Evolutionary conservation across 2,888 invertebrate genomes (phyloP).

Genomic region (Adineta ricciae): DNA sequence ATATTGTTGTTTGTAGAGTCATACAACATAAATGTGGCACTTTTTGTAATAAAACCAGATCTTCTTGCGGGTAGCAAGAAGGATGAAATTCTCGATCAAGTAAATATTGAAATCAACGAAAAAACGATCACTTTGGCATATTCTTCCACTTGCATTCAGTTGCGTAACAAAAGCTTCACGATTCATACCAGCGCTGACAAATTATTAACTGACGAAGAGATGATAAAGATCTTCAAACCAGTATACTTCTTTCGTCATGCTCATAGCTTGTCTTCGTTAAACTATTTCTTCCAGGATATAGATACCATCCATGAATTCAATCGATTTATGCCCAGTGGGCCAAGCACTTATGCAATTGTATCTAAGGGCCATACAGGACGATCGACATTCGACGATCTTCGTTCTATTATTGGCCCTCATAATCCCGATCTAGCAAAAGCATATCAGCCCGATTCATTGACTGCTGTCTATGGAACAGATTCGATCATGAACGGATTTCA

Average conservation of each 20-base stretch:
- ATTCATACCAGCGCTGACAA: not conserved
- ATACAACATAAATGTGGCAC: not conserved
- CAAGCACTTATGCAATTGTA: slow-evolving; percentile 28
- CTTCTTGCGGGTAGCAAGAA: slow-evolving; percentile 46
- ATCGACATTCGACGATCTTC: not conserved
- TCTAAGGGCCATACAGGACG: not conserved
- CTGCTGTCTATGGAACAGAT: not conserved
- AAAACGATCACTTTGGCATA: no score
- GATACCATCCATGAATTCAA: slow-evolving; percentile 40
- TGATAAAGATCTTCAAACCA: not conserved
- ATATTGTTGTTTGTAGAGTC: not conserved
- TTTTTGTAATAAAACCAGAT: slow-evolving; percentile 39
- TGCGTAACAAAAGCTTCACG: slow-evolving; percentile 43
- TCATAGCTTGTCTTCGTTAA: no score
- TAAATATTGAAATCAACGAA: slow-evolving; percentile 41
- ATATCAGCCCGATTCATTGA: not conserved
- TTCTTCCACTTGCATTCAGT: no score
- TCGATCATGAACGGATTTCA: not conserved
- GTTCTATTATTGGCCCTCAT: not conserved
- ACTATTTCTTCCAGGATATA: not conserved
- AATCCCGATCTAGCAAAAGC: not conserved
- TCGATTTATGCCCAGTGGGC: slow-evolving; percentile 46
- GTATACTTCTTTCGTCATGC: not conserved
- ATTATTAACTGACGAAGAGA: not conserved
- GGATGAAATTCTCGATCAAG: slow-evolving; percentile 46